Percentiles rank a stretch among this genome's conserved stretches.
These are phyloP conservation scores for Siniperca chuatsi DNA, from an alignment of 2,113 vertebrate species.

Conservation along the genomic window DNA sequence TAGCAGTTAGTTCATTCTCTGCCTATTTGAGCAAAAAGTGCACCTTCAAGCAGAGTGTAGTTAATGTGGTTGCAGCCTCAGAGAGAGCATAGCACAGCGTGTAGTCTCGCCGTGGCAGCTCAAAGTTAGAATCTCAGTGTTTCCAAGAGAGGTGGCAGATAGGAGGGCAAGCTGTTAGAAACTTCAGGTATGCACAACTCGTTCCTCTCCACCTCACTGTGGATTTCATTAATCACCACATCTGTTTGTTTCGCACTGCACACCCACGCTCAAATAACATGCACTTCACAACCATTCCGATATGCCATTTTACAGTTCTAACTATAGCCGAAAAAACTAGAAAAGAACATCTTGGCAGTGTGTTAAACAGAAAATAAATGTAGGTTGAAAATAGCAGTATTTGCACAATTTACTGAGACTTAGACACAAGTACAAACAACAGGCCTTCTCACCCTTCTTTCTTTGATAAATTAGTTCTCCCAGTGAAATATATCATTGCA, in stretches of 20 bases:
- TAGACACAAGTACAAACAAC: background rate
- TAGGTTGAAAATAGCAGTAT: slow-evolving; percentile 26
- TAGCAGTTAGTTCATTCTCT: slow-evolving; percentile 57
- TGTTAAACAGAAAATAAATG: slow-evolving; percentile 30
- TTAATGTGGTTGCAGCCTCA: slow-evolving; percentile 36
- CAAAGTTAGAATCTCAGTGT: slow-evolving; percentile 31
- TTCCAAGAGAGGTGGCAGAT: slow-evolving; percentile 38
- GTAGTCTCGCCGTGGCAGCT: background rate
- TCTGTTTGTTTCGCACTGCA: slow-evolving; percentile 34
- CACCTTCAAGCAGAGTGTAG: slow-evolving; percentile 55
- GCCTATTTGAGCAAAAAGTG: slow-evolving; percentile 15
- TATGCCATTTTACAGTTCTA: slow-evolving; percentile 25
- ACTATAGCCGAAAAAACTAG: slow-evolving; percentile 6
- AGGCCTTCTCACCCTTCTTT: background rate
- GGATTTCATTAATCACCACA: slow-evolving; percentile 66
- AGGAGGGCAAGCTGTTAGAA: slow-evolving; percentile 35
- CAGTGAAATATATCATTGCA: background rate
- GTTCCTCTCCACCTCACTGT: slow-evolving; percentile 20
- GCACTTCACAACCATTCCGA: slow-evolving; percentile 21
- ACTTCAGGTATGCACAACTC: slow-evolving; percentile 42
- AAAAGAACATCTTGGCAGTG: slow-evolving; percentile 43
- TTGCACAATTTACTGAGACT: slow-evolving; percentile 19
- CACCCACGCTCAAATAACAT: slow-evolving; percentile 41
- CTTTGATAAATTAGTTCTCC: background rate
- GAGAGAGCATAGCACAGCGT: slow-evolving; percentile 34